phyloP scores from a whole-genome alignment of 1,140 invertebrate genomes.

The Drosophila funebris region DNA sequence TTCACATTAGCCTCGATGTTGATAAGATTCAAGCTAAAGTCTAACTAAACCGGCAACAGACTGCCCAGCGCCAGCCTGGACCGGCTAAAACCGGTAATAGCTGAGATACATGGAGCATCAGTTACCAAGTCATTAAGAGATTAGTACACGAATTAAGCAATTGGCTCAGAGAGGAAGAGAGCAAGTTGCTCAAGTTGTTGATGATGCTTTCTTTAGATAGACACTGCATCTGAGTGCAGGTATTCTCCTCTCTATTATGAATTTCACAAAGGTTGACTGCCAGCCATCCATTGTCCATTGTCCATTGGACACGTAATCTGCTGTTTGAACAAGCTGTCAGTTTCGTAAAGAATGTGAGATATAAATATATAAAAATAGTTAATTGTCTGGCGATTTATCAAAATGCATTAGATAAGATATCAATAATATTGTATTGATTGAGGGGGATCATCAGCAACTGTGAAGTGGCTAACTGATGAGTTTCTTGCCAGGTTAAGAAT shows the following conservation, averaged over 20 bases:
- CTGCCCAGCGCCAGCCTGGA: constrained; percentile 50
- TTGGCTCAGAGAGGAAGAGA: neutral
- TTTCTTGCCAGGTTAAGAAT: neutral
- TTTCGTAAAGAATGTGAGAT: neutral
- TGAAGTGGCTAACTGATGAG: neutral
- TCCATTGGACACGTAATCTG: constrained; percentile 4
- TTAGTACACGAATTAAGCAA: neutral
- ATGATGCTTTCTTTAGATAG: neutral
- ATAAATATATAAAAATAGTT: constrained; percentile 1
- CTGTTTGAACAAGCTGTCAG: neutral
- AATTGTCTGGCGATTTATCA: constrained; percentile 2
- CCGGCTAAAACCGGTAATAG: constrained; percentile 61
- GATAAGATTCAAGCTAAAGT: constrained; percentile 51
- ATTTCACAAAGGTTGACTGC: neutral
- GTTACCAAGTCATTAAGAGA: neutral
- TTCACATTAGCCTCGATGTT: constrained; percentile 43
- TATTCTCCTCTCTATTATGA: neutral
- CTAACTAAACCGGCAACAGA: constrained; percentile 37
- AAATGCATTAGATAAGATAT: neutral
- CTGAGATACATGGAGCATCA: constrained; percentile 2
- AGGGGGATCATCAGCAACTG: neutral
- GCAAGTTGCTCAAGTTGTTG: too few relatives aligned
- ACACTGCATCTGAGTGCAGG: neutral
- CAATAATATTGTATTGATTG: neutral
- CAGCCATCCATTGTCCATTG: neutral